phyloP scores from a whole-genome alignment of 2,113 vertebrate species.

The Melanocharis versteri region DNA sequence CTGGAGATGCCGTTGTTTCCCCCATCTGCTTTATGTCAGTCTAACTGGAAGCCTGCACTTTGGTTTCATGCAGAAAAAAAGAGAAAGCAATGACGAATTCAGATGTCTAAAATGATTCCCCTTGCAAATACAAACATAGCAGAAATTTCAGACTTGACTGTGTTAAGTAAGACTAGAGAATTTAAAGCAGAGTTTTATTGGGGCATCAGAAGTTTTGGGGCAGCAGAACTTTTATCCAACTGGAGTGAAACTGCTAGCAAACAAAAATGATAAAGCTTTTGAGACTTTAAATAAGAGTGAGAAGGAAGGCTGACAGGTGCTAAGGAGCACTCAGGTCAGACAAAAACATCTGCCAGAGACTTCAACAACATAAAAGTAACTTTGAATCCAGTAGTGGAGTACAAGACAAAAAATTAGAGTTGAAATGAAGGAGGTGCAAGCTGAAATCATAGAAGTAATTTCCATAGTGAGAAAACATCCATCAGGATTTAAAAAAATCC shows the following conservation, averaged over 20 bases:
- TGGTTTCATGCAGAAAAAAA: background rate
- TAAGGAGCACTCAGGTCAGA: constrained; percentile 1
- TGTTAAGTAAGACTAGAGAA: background rate
- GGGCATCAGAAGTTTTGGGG: background rate
- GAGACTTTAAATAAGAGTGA: background rate
- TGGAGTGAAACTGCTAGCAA: background rate
- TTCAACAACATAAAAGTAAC: background rate
- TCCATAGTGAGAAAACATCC: background rate
- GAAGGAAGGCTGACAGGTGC: constrained; percentile 5
- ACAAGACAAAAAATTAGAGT: background rate
- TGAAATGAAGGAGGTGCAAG: background rate
- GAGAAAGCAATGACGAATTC: background rate
- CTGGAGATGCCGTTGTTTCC: background rate
- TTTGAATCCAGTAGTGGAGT: background rate
- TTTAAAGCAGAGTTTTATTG: background rate
- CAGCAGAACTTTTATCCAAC: background rate
- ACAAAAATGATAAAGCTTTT: background rate
- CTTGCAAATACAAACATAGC: background rate
- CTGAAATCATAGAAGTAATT: background rate
- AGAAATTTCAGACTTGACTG: background rate
- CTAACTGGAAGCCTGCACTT: background rate
- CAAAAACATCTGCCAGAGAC: constrained; percentile 9
- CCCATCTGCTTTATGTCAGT: background rate
- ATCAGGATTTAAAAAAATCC: background rate
- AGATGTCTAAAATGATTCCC: background rate